phyloP scores from a whole-genome alignment of 2,888 invertebrate species.

The Megastigmus dorsalis region DNA sequence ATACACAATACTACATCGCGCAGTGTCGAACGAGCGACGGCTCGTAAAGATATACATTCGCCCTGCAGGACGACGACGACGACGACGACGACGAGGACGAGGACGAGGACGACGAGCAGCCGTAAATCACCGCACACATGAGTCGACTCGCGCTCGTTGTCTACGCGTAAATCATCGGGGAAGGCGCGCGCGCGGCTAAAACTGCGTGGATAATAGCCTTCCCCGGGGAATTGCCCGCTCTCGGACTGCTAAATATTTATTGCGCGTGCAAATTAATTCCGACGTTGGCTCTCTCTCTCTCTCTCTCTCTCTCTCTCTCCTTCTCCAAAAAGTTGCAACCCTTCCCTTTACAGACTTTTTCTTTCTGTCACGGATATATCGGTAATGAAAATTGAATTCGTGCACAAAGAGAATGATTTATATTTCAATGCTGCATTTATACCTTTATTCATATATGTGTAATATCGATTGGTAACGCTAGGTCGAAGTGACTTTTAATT shows the following conservation, averaged over 20 bases:
- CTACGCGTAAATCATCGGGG: slow-evolving; percentile 57
- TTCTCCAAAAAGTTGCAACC: too few species aligned
- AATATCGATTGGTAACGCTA: too few species aligned
- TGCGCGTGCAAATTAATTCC: slow-evolving; percentile 22
- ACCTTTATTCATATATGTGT: too few species aligned
- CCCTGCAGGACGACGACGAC: slow-evolving; percentile 1
- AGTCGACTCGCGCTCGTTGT: slow-evolving; percentile 36
- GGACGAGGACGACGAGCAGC: slow-evolving; percentile 12
- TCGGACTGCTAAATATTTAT: slow-evolving; percentile 6
- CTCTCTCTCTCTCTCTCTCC: too few species aligned
- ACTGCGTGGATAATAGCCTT: slow-evolving; percentile 30
- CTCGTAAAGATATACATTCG: slow-evolving; percentile 40
- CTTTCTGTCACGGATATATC: too few species aligned
- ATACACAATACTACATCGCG: neutral
- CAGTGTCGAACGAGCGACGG: slow-evolving; percentile 9
- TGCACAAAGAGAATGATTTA: too few species aligned
- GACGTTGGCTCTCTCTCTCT: neutral
- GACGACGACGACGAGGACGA: slow-evolving; percentile 1
- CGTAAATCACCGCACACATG: slow-evolving; percentile 38
- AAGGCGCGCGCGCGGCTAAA: slow-evolving; percentile 36
- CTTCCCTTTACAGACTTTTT: too few species aligned
- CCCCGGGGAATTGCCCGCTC: neutral
- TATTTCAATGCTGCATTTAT: too few species aligned
- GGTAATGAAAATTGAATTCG: too few species aligned
- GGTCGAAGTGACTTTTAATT: too few species aligned